Evolutionary conservation across 2,888 invertebrate genomes (phyloP).

Genomic region (Tenthredo amoena): DNA sequence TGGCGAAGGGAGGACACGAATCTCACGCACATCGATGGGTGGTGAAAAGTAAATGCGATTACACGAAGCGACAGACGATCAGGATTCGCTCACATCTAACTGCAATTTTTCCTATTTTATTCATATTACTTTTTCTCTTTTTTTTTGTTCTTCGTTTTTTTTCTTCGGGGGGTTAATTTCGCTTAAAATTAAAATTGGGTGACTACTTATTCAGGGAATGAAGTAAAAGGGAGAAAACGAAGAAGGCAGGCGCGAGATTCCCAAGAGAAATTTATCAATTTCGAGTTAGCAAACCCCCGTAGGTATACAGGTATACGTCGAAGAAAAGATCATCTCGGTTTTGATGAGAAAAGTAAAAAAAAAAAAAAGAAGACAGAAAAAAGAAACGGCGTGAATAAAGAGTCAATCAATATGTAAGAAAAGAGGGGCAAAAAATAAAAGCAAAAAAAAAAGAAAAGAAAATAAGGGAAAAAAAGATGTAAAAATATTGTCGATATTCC

Average conservation of each 20-base stretch:
- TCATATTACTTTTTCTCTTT: not conserved
- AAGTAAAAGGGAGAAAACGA: not conserved
- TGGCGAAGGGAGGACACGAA: not conserved
- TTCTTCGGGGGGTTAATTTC: not conserved
- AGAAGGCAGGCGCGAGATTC: not conserved
- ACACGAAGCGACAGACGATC: not conserved
- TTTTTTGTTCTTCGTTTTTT: not conserved
- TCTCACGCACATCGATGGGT: constrained; percentile 2
- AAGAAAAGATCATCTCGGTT: constrained; percentile 1
- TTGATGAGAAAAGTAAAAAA: not conserved
- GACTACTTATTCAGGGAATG: constrained; percentile 2
- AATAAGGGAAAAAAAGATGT: not conserved
- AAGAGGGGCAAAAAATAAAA: not conserved
- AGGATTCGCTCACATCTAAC: not conserved
- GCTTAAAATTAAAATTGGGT: not conserved
- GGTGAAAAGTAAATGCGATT: not conserved
- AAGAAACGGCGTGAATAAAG: not conserved
- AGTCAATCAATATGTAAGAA: not conserved
- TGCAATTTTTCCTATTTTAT: not conserved
- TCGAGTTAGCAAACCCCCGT: not conserved
- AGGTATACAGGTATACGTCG: not conserved
- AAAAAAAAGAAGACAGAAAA: not conserved
- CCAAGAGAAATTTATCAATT: constrained; percentile 16
- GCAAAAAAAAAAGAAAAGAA: not conserved
- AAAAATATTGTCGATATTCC: not conserved